phyloP scores from a whole-genome alignment of 1,140 invertebrate genomes.

The Drosophila rufa region DNA sequence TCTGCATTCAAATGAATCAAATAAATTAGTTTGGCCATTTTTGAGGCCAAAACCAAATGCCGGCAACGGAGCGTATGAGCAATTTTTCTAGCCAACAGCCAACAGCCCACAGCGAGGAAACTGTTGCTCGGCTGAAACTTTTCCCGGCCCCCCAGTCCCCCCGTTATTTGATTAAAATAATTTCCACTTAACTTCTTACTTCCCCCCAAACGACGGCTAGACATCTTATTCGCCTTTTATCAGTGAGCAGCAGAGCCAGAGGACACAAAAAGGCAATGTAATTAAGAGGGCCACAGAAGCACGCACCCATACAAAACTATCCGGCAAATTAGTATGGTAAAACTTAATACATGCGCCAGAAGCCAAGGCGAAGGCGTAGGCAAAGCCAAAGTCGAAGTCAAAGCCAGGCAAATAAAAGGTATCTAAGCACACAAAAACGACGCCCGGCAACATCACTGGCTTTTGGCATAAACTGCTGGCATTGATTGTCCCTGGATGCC shows the following conservation, averaged over 20 bases:
- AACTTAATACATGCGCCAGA: constrained; percentile 70
- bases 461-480: constrained; percentile 67
- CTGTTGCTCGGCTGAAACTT: constrained; percentile 54
- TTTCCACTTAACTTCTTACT: constrained; percentile 80
- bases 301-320: constrained; percentile 55
- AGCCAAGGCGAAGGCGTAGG: constrained; percentile 18
- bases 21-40: constrained; percentile 79
- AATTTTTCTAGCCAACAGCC: constrained; percentile 9
- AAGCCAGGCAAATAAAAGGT: constrained; percentile 42
- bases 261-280: constrained; percentile 65
- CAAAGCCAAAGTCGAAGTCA: constrained; percentile 24
- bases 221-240: constrained; percentile 36
- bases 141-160: neutral
- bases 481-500: constrained; percentile 61
- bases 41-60: constrained; percentile 53
- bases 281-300: constrained; percentile 64
- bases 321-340: constrained; percentile 75
- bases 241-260: constrained; percentile 29
- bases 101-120: neutral
- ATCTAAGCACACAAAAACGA: constrained; percentile 35
- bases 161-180: constrained; percentile 81
- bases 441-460: constrained; percentile 56
- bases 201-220: constrained; percentile 15
- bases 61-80: constrained; percentile 29
- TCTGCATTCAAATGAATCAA: constrained; percentile 83